phyloP scores from a whole-genome alignment of 2,888 invertebrate species.

The Euproctis similis region DNA sequence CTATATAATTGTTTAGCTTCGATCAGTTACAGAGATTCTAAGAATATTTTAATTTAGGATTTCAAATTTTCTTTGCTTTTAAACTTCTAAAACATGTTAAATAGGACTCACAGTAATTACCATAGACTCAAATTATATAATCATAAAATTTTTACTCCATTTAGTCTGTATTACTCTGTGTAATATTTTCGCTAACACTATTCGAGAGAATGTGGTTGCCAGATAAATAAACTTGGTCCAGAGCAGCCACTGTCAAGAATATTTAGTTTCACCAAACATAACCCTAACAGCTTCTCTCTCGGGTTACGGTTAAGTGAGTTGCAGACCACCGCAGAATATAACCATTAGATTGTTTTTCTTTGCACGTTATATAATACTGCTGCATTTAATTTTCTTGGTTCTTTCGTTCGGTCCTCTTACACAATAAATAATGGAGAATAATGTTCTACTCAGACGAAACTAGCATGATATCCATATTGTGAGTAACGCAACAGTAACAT shows the following conservation, averaged over 20 bases:
- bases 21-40: too few relatives aligned
- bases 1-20: too few relatives aligned
- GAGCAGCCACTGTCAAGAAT: conserved; percentile 54
- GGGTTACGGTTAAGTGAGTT: conserved; percentile 69
- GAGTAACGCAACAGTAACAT: too few relatives aligned
- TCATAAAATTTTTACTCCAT: too few relatives aligned
- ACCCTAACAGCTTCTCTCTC: conserved; percentile 55
- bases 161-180: too few relatives aligned
- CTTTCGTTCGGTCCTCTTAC: conserved; percentile 19
- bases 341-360: conserved; percentile 71
- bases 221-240: conserved; percentile 55
- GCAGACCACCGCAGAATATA: conserved; percentile 57
- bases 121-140: too few relatives aligned
- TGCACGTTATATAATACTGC: conserved; percentile 27
- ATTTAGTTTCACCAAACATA: conserved; percentile 63
- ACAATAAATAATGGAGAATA: conserved; percentile 30
- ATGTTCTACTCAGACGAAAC: conserved; percentile 19
- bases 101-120: too few relatives aligned
- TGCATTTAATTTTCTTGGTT: conserved; percentile 1
- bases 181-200: conserved; percentile 4
- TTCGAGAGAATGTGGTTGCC: too few relatives aligned
- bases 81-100: too few relatives aligned
- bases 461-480: conserved; percentile 11
- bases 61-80: too few relatives aligned
- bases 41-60: too few relatives aligned